phyloP scores from a whole-genome alignment of 2,113 vertebrate genomes.

The Cettia cetti region DNA sequence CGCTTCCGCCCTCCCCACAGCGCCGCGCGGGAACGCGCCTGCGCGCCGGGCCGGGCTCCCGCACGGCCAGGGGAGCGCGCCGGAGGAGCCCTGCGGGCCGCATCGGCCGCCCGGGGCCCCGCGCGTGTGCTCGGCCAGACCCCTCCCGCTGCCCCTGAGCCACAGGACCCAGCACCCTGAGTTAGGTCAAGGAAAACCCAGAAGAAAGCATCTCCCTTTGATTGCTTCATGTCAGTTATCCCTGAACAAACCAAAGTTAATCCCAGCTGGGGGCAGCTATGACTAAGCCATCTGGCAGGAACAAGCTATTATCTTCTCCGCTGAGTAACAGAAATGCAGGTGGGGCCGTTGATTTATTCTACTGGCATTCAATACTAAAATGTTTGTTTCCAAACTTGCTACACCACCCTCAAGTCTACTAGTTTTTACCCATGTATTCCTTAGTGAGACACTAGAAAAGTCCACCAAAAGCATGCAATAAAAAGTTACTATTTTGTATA shows the following conservation, averaged over 20 bases:
- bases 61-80: no score
- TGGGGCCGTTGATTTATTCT: background rate
- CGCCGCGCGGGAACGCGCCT: no score
- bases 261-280: no score
- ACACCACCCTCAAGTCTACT: no score
- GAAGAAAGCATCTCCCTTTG: fast-evolving
- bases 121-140: fast-evolving
- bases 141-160: fast-evolving
- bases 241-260: fast-evolving
- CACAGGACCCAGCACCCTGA: fast-evolving
- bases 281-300: background rate
- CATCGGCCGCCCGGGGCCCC: no score
- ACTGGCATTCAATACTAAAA: background rate
- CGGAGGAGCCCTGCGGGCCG: no score
- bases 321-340: background rate
- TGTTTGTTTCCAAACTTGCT: background rate
- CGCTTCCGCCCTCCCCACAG: no score
- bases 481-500: background rate
- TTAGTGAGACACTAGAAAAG: background rate
- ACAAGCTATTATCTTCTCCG: background rate
- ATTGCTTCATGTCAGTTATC: fast-evolving
- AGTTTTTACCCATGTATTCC: background rate
- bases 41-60: background rate
- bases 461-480: background rate
- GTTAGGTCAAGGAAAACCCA: fast-evolving